A percentile compares a stretch with the other conserved stretches of the same genome.
phyloP scores from a whole-genome alignment of 2,797 vertebrate genomes.

The Sebastes glaucus region DNA sequence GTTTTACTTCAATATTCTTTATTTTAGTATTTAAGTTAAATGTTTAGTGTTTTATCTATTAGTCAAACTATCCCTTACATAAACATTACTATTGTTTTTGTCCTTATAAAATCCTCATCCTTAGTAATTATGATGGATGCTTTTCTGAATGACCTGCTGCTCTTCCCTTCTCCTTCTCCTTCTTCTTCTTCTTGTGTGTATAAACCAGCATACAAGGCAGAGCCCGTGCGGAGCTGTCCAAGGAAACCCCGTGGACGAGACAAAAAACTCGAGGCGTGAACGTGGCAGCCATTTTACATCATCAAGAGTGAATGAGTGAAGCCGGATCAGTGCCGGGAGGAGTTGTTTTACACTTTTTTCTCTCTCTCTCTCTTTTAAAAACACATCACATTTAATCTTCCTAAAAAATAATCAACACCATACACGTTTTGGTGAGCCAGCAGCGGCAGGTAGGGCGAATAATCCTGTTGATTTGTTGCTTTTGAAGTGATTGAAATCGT shows the following conservation, averaged over 20 bases:
- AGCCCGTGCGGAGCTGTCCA: slow-evolving; percentile 83
- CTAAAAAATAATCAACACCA: slow-evolving; percentile 76
- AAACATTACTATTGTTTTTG: background rate
- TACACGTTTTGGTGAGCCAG: slow-evolving; percentile 82
- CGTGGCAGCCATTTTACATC: slow-evolving; percentile 99
- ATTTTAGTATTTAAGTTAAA: no score
- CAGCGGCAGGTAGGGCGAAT: slow-evolving; percentile 85
- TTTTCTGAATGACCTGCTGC: no score
- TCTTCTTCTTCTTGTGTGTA: no score
- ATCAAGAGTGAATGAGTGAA: slow-evolving; percentile 92
- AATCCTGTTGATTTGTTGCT: slow-evolving; percentile 56
- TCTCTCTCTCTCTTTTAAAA: slow-evolving; percentile 81
- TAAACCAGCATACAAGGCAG: slow-evolving; percentile 63
- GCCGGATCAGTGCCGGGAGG: slow-evolving; percentile 87
- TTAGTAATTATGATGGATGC: slow-evolving; percentile 12
- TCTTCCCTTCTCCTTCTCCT: no score
- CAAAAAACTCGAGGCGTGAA: slow-evolving; percentile 94
- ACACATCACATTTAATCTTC: slow-evolving; percentile 82
- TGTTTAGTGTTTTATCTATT: no score
- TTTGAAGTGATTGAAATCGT: slow-evolving; percentile 31
- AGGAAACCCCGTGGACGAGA: slow-evolving; percentile 94
- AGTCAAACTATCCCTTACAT: background rate
- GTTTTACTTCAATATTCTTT: no score
- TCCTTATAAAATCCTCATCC: slow-evolving; percentile 3
- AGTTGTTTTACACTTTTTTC: slow-evolving; percentile 82